A percentile compares a stretch with the other conserved stretches of the same genome.
Evolutionary conservation across 2,888 invertebrate species (phyloP).

Genomic region (Hyles lineata): DNA sequence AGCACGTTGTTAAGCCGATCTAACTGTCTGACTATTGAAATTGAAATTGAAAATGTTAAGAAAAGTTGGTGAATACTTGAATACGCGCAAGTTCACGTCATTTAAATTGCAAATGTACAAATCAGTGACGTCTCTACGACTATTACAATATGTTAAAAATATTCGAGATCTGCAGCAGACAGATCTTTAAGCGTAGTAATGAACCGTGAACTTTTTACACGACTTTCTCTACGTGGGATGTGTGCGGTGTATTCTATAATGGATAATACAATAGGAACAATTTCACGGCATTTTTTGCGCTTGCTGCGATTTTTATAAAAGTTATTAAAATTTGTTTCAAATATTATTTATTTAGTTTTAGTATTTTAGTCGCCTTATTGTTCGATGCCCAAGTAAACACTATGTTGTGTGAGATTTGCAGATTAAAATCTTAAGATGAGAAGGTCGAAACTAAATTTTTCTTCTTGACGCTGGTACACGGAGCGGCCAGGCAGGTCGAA

Average conservation of each 20-base stretch:
- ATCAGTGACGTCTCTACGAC: not conserved
- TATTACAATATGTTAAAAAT: not conserved
- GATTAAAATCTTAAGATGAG: too few relatives aligned
- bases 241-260: not conserved
- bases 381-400: too few relatives aligned
- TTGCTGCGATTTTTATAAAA: too few relatives aligned
- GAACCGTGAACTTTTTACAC: slow-evolving; percentile 6
- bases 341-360: too few relatives aligned
- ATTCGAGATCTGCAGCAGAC: not conserved
- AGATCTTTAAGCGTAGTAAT: not conserved
- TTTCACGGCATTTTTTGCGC: not conserved
- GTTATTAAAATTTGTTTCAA: too few relatives aligned
- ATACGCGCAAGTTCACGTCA: not conserved
- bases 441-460: too few relatives aligned
- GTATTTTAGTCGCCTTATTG: too few relatives aligned
- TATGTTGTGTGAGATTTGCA: too few relatives aligned
- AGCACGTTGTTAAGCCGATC: not conserved
- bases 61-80: not conserved
- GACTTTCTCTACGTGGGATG: not conserved
- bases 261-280: not conserved
- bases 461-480: too few relatives aligned
- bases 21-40: not conserved
- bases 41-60: not conserved
- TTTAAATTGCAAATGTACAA: not conserved
- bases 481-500: too few relatives aligned